Evolutionary conservation across 2,113 vertebrate genomes (phyloP).

Genomic region (Lonchura striata): DNA sequence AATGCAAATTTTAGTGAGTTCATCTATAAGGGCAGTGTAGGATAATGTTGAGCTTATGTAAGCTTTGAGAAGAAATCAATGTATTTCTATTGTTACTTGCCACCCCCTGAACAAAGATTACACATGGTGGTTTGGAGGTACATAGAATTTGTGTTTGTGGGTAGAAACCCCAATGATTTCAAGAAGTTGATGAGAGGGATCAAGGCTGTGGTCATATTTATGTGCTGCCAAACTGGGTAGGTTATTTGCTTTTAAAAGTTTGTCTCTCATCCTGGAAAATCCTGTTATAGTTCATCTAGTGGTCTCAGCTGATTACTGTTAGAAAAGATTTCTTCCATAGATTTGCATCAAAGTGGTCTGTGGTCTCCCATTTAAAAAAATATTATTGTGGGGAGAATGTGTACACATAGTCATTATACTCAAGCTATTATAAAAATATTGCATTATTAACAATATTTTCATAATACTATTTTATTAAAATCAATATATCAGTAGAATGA

Average conservation of each 20-base stretch:
- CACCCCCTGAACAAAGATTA: not conserved
- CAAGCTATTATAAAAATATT: conserved; percentile 18
- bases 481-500: conserved; percentile 39
- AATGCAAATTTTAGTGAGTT: not conserved
- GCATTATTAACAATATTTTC: conserved; percentile 33
- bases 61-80: not conserved
- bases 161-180: not conserved
- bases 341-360: not conserved
- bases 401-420: not conserved
- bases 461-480: conserved; percentile 43
- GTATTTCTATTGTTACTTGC: not conserved
- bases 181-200: not conserved
- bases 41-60: not conserved
- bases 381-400: not conserved
- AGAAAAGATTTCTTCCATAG: not conserved
- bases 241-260: not conserved
- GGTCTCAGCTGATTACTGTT: not conserved
- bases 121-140: not conserved
- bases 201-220: not conserved
- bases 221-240: not conserved
- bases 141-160: not conserved
- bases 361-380: not conserved
- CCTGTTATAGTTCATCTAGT: not conserved
- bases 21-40: not conserved
- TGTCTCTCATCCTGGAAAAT: not conserved